Evolutionary conservation across 1,140 invertebrate genomes (phyloP), one percentile per base, ranked within the genome.

Genomic region (Sarcophaga bullata): DNA sequence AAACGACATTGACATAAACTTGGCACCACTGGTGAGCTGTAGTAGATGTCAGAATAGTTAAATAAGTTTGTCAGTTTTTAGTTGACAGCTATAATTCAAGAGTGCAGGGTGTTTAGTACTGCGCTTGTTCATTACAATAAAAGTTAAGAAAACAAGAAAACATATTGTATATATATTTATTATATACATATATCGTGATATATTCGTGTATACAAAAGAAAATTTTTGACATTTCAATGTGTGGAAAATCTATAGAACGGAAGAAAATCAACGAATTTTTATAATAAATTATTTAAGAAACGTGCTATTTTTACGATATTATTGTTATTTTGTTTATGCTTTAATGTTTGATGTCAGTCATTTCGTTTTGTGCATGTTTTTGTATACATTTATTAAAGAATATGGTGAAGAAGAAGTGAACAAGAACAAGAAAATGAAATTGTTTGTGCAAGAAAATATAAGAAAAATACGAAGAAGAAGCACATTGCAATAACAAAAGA

Each of bases 1-100:
- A 19, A n/a, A 15, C n/a, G n/a, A 0, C 13, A 4, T 15, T 5
- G 13, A 58, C 0, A 76, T 3, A 78, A 78, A 78, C 75, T 78
- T 78, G 75, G 75, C 75, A 78, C 5, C 48, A 78, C 75, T 78
- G n/a, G 8, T 52, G 13, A 10, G 50, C 6, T 15, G 37, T 49
- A 25, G 48, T 11, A 19, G 47, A 78, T 78, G 75, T 78, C 75
- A 78, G 75, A 78, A 78, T 78, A 19, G 25, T 50, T 48, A 78
- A 78, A 78, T 48, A 25, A 52, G 49, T 78, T 78, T 78, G 75
- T 37, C 75, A 78, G 75, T 50, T 78, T 78, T 78, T 17, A 78
- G 75, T 78, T 78, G 75, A 78, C 75, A 78, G 75, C 75, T 78
- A 78, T 78, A 78, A 78, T 78, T 78, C 75, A 78, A 78, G 75